phyloP scores from a whole-genome alignment of 2,113 vertebrate genomes.

The Cololabis saira region DNA sequence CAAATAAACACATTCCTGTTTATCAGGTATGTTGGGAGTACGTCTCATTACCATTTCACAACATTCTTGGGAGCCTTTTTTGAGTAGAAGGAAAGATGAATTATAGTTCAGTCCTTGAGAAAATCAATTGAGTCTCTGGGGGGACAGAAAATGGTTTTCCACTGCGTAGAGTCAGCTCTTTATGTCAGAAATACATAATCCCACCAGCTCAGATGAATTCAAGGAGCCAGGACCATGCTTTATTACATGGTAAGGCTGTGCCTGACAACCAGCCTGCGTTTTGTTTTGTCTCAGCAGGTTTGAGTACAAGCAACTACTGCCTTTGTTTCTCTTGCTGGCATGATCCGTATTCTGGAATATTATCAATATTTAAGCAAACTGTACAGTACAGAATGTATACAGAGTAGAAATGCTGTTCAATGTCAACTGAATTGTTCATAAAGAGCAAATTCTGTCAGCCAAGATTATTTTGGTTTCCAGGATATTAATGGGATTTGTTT shows the following conservation, averaged over 20 bases:
- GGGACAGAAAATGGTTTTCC: conserved; percentile 46
- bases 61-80: conserved; percentile 45
- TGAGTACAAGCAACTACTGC: conserved; percentile 48
- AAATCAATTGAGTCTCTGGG: conserved; percentile 64
- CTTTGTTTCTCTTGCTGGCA: conserved; percentile 49
- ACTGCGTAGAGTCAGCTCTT: conserved; percentile 55
- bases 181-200: conserved; percentile 67
- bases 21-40: conserved; percentile 15
- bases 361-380: conserved; percentile 50
- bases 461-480: neutral
- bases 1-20: conserved; percentile 27
- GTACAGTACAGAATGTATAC: conserved; percentile 7
- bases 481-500: conserved; percentile 15
- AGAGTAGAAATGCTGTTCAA: conserved; percentile 1
- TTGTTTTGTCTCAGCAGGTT: conserved; percentile 72
- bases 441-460: neutral
- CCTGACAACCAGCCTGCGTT: conserved; percentile 59
- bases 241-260: conserved; percentile 61
- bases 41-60: conserved; percentile 39
- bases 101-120: conserved; percentile 58
- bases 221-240: conserved; percentile 56
- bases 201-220: conserved; percentile 46
- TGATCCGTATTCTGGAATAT: conserved; percentile 53
- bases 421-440: neutral
- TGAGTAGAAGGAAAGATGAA: conserved; percentile 55